These are phyloP conservation scores for Itoplectis maculator DNA, from an alignment of 2,888 invertebrate genomes.

Conservation along the genomic window DNA sequence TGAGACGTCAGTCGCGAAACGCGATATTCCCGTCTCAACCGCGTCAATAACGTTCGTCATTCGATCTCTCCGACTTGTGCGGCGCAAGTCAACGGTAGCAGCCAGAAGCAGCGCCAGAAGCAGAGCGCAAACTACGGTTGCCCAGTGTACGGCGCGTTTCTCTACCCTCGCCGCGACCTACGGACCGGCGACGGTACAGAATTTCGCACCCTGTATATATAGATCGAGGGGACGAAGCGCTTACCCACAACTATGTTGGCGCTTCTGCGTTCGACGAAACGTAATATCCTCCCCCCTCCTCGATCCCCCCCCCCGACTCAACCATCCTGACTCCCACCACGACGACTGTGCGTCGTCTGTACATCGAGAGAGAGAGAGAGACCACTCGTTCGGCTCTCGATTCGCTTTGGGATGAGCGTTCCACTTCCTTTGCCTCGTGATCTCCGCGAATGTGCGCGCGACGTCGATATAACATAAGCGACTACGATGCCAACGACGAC, in stretches of 20 bases:
- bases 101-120: neutral
- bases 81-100: conserved; percentile 12
- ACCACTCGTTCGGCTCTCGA: conserved; percentile 20
- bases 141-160: neutral
- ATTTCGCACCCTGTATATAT: neutral
- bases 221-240: neutral
- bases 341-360: conserved; percentile 5
- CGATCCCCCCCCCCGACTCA: too few relatives aligned
- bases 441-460: too few relatives aligned
- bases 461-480: too few relatives aligned
- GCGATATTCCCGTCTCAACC: conserved; percentile 26
- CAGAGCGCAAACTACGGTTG: conserved; percentile 2
- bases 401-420: conserved; percentile 20
- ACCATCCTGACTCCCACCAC: too few relatives aligned
- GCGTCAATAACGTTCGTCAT: conserved; percentile 46
- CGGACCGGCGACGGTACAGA: neutral
- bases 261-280: conserved; percentile 35
- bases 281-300: too few relatives aligned
- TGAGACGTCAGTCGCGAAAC: conserved; percentile 18
- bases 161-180: neutral
- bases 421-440: conserved; percentile 42
- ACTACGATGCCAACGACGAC: neutral
- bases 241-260: conserved; percentile 2
- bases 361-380: neutral
- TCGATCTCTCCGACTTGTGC: conserved; percentile 29